A percentile compares a stretch with the other conserved stretches of the same genome.
Evolutionary conservation across 2,888 invertebrate species (phyloP).

Genomic region (Rotaria sp.): DNA sequence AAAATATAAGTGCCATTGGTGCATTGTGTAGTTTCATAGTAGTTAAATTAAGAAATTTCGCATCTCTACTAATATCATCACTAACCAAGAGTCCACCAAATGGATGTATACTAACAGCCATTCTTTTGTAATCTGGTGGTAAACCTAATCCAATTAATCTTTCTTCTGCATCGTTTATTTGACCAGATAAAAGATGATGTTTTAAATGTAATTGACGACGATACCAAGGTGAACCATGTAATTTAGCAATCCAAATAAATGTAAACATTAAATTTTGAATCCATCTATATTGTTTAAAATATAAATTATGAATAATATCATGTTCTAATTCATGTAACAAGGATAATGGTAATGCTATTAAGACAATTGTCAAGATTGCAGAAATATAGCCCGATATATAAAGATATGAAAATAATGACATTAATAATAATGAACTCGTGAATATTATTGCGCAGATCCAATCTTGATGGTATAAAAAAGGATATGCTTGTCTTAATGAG

Average conservation of each 20-base stretch:
- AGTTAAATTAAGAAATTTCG: not conserved
- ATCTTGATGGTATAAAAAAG: not conserved
- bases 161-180: not conserved
- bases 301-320: constrained; percentile 1
- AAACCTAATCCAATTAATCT: not conserved
- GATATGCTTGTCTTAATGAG: not conserved
- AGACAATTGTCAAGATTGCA: not conserved
- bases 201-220: not conserved
- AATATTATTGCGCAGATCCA: not conserved
- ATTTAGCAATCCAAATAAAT: not conserved
- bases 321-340: not conserved
- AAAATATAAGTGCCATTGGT: not conserved
- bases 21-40: not conserved
- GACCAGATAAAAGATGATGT: not conserved
- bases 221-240: not conserved
- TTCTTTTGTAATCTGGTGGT: not conserved
- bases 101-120: not conserved
- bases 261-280: not conserved
- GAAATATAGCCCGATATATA: not conserved
- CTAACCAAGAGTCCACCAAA: not conserved
- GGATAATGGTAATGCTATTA: not conserved
- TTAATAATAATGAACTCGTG: not conserved
- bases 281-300: not conserved
- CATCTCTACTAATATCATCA: not conserved
- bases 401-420: not conserved